Evolutionary conservation across 2,113 vertebrate genomes (phyloP).

Genomic region (Ramphastos sulfuratus): DNA sequence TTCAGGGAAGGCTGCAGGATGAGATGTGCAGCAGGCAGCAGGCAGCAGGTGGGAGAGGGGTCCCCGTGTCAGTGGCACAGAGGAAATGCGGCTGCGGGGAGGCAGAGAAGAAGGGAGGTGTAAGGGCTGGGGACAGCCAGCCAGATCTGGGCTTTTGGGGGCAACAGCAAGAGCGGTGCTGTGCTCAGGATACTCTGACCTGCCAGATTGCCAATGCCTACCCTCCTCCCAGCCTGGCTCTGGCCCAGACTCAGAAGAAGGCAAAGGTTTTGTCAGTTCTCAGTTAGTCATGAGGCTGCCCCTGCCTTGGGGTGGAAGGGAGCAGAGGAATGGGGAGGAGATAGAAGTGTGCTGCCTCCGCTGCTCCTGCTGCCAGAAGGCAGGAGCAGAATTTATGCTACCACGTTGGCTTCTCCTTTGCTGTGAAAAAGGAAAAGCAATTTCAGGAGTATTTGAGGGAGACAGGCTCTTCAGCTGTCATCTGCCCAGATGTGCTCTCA

Average conservation of each 20-base stretch:
- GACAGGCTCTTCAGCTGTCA: background rate
- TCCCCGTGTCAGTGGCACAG: background rate
- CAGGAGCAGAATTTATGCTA: background rate
- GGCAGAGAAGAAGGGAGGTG: background rate
- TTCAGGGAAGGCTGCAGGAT: slow-evolving; percentile 35
- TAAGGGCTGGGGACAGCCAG: background rate
- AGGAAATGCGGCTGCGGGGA: background rate
- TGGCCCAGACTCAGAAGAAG: background rate
- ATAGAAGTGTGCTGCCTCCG: background rate
- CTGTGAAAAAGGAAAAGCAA: background rate
- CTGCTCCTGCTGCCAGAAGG: background rate
- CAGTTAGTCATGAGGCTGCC: rapidly evolving
- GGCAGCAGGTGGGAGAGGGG: background rate
- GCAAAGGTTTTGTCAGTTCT: background rate
- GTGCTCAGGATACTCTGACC: background rate
- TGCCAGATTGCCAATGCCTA: background rate
- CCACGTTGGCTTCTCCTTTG: background rate
- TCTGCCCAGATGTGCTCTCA: background rate
- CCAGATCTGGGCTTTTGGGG: background rate
- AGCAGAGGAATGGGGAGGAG: background rate
- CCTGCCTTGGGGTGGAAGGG: background rate
- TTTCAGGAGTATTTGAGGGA: background rate
- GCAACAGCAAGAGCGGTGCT: background rate
- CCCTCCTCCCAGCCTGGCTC: background rate
- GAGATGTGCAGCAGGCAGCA: background rate